Percentiles rank a stretch among this genome's conserved stretches.
Conservation (phyloP, 2,113 vertebrate species). For the Dicerorhinus sumatrensis region DNA sequence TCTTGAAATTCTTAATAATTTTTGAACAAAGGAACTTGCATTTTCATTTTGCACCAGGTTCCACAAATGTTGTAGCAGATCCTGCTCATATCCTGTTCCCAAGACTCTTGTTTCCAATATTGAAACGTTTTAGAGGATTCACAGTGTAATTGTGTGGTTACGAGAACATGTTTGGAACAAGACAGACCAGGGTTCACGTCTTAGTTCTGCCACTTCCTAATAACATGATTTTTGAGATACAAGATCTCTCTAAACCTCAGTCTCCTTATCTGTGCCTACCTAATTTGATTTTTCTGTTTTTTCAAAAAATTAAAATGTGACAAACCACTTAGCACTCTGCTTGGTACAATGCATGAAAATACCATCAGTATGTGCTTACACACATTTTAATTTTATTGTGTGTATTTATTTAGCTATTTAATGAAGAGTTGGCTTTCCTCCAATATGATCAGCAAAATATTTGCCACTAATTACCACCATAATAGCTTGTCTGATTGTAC, state of each 20-base stretch:
- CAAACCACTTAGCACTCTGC: slow-evolving; percentile 5
- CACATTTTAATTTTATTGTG: not conserved
- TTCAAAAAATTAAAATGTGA: not conserved
- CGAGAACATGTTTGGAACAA: not conserved
- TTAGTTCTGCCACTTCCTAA: not conserved
- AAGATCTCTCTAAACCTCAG: not conserved
- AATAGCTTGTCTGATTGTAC: not conserved
- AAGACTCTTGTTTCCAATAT: not conserved
- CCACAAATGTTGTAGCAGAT: not conserved
- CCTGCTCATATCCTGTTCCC: not conserved
- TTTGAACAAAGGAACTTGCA: not conserved
- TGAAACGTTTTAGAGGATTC: not conserved
- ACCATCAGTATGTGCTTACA: not conserved
- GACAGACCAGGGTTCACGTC: not conserved
- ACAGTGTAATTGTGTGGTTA: not conserved
- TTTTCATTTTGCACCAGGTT: not conserved
- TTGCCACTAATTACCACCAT: not conserved
- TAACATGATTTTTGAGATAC: not conserved
- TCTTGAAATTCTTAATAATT: not conserved
- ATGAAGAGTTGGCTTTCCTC: not conserved
- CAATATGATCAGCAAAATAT: slow-evolving; percentile 3
- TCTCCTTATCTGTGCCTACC: not conserved
- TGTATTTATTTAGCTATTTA: slow-evolving; percentile 25
- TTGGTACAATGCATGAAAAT: not conserved
- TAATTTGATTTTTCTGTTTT: not conserved